Conservation (phyloP, 1,140 invertebrate species). For the Aethina tumida region DNA sequence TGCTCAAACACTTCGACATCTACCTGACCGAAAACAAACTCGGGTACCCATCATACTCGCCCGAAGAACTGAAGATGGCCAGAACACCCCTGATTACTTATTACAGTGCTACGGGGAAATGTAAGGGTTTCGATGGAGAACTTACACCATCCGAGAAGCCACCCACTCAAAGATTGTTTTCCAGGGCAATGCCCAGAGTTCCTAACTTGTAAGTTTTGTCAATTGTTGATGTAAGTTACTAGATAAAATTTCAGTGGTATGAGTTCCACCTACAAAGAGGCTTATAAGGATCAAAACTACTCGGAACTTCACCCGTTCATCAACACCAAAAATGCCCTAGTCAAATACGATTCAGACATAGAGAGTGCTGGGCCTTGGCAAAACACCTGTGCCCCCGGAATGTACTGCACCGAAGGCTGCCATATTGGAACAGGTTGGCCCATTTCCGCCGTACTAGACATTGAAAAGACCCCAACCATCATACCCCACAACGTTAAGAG, state of each 20-base stretch:
- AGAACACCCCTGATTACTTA: too few species aligned
- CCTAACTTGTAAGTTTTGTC: conserved; percentile 26
- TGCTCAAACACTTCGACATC: conserved; percentile 32
- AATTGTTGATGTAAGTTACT: too few species aligned
- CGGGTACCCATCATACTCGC: too few species aligned
- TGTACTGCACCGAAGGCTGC: conserved; percentile 35
- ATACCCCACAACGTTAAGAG: too few species aligned
- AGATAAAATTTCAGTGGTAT: conserved; percentile 21
- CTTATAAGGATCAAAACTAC: conserved; percentile 23
- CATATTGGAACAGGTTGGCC: conserved; percentile 33
- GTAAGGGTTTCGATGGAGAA: too few species aligned
- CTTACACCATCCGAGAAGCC: too few species aligned
- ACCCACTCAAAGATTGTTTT: conserved; percentile 16
- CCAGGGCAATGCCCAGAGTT: conserved; percentile 14
- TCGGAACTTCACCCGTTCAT: conserved; percentile 24
- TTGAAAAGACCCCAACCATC: too few species aligned
- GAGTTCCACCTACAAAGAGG: conserved; percentile 22
- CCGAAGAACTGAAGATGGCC: too few species aligned
- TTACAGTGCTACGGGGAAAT: too few species aligned
- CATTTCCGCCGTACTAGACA: conserved; percentile 25
- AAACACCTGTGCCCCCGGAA: conserved; percentile 28
- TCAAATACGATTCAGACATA: too few species aligned
- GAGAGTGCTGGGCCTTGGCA: conserved; percentile 29
- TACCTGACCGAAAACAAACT: conserved; percentile 31
- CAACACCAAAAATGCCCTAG: too few species aligned